Evolutionary conservation across 2,113 vertebrate genomes (phyloP).

Genomic region (Phalacrocorax brasilianus): DNA sequence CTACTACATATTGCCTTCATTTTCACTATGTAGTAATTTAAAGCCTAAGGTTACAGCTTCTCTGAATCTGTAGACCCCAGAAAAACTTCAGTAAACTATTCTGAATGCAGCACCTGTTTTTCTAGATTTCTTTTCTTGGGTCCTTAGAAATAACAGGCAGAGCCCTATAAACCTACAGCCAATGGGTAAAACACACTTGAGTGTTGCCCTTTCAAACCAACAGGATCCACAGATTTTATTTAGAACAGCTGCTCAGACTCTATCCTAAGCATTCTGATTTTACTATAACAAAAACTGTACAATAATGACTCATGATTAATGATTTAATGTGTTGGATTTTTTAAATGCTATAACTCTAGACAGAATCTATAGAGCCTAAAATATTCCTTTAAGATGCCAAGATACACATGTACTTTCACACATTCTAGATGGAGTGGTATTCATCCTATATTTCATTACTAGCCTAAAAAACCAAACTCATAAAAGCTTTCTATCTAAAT

Average conservation of each 20-base stretch:
- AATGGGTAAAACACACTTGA: neutral
- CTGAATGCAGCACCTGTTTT: neutral
- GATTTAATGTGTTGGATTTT: neutral
- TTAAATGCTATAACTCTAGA: neutral
- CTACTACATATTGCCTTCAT: accelerated
- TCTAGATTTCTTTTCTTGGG: neutral
- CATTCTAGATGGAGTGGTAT: neutral
- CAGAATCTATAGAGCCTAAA: neutral
- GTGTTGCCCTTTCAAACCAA: neutral
- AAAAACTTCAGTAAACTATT: neutral
- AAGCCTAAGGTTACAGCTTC: neutral
- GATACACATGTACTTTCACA: neutral
- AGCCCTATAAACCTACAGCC: neutral
- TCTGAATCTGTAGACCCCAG: neutral
- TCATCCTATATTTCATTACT: neutral
- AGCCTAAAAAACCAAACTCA: neutral
- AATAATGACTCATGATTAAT: neutral
- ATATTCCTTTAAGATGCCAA: neutral
- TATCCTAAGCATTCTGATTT: neutral
- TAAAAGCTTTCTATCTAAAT: neutral
- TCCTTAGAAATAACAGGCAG: neutral
- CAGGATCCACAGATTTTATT: neutral
- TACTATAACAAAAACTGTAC: neutral
- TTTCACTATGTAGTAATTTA: neutral
- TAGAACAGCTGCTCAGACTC: neutral